Evolutionary conservation across 2,113 vertebrate species (phyloP), one percentile per base, ranked within the genome.

Genomic region (Cariama cristata): DNA sequence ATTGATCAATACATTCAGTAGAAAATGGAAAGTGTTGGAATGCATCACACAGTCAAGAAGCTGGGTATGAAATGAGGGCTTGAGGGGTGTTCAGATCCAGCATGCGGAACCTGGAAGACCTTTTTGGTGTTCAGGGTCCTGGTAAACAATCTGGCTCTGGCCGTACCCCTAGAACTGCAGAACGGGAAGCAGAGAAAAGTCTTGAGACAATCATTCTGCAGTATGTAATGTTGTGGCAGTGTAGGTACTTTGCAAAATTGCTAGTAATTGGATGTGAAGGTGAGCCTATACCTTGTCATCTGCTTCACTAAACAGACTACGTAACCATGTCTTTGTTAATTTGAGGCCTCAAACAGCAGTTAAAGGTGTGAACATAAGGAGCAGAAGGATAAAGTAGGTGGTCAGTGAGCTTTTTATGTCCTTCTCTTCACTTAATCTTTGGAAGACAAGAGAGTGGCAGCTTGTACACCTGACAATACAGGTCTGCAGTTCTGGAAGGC

Each of bases 61-160:
- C 27, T 5, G 26, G 3, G 12, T 68, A 14, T 26, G 32, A 85
- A 60, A 42, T 52, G 10, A 55, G 26, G 44, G 14, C 17, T 81
- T 45, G 42, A 63, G 14, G 6, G 15, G 15, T 0, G 0, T 68
- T 64, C 49, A 24, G 35, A 72, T 79, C 45, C 23, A 59, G 38
- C 38, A 9, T 9, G 32, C 35, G 62, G 33, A 86, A 72, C 15
- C 28, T 81, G 47, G 28, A 58, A 81, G 56, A 74, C 5, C 8
- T 52, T 86, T 75, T 68, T 2, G 13, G 26, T 3, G 1, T 83
- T 80, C 66, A 72, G 30, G 23, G 45, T 72, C 23, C 49, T 77
- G 55, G 35, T 71, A 44, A 64, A 73, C 10, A 33, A 9, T 40
- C 14, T 79, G 75, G 10, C 45, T 76, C 64, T 44, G 30, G 11